These are phyloP conservation scores for Gymnocephalus cernua DNA, from an alignment of 2,113 vertebrate genomes.

Conservation along the genomic window DNA sequence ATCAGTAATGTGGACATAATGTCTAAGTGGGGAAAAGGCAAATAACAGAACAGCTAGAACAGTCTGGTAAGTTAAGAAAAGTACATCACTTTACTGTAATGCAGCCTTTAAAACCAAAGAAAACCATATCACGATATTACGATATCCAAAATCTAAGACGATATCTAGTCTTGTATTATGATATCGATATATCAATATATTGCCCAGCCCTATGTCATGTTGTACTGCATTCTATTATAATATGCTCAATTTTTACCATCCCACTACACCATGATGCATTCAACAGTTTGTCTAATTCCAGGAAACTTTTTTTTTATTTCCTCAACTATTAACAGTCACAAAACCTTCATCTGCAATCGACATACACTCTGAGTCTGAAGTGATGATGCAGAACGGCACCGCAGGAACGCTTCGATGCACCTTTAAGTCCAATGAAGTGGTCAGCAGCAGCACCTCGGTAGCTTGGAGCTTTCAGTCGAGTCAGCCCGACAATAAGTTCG, in stretches of 20 bases:
- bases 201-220: too few species aligned
- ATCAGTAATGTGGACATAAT: too few species aligned
- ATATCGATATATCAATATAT: too few species aligned
- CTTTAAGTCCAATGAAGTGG: conserved; percentile 87
- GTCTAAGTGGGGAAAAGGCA: too few species aligned
- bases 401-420: conserved; percentile 88
- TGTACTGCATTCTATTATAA: background rate
- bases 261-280: background rate
- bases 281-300: background rate
- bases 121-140: too few species aligned
- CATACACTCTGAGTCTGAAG: conserved; percentile 85
- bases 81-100: too few species aligned
- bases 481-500: conserved; percentile 69
- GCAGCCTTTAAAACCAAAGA: too few species aligned
- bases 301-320: background rate
- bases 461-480: conserved; percentile 89
- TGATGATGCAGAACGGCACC: conserved; percentile 92
- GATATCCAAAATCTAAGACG: too few species aligned
- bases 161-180: too few species aligned
- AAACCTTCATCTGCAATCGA: conserved; percentile 83
- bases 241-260: background rate
- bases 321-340: conserved; percentile 55
- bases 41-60: too few species aligned
- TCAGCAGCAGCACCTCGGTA: conserved; percentile 84
- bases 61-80: too few species aligned